These are phyloP conservation scores for Lasioglossum figueresi DNA, from an alignment of 2,888 invertebrate genomes.

Conservation along the genomic window DNA sequence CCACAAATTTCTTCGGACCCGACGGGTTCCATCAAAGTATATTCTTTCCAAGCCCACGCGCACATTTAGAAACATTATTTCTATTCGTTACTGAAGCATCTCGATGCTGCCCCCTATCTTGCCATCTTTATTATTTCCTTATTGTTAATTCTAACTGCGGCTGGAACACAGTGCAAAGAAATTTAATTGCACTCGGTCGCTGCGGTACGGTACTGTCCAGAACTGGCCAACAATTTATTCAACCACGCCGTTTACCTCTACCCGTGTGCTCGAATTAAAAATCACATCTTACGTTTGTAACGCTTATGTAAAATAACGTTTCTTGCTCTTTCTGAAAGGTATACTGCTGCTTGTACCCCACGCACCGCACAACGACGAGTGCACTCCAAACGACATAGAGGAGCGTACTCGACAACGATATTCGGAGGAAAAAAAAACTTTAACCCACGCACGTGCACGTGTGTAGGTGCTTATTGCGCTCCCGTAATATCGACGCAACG, in stretches of 20 bases:
- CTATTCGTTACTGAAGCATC: not conserved
- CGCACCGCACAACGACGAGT: constrained; percentile 36
- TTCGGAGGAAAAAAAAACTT: constrained; percentile 37
- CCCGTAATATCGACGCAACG: constrained; percentile 56
- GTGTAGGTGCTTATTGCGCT: constrained; percentile 60
- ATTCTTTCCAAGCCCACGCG: not conserved
- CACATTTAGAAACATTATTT: not conserved
- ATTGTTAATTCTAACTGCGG: constrained; percentile 4
- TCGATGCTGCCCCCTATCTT: not conserved
- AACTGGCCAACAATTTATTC: constrained; percentile 32
- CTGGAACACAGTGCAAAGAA: not conserved
- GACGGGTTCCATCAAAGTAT: not conserved
- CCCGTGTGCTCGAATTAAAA: constrained; percentile 32
- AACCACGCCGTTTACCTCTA: not conserved
- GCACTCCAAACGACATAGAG: constrained; percentile 45
- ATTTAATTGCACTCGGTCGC: constrained; percentile 20
- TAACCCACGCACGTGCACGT: constrained; percentile 41
- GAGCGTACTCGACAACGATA: constrained; percentile 27
- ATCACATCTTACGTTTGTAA: constrained; percentile 23
- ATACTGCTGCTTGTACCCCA: constrained; percentile 15
- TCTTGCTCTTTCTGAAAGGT: constrained; percentile 42
- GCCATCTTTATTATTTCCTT: constrained; percentile 23
- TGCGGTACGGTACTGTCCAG: not conserved
- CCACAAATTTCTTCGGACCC: not conserved
- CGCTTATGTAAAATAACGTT: constrained; percentile 32